These are phyloP conservation scores for Crocallis elinguaria DNA, from an alignment of 2,888 invertebrate species.

Conservation along the genomic window DNA sequence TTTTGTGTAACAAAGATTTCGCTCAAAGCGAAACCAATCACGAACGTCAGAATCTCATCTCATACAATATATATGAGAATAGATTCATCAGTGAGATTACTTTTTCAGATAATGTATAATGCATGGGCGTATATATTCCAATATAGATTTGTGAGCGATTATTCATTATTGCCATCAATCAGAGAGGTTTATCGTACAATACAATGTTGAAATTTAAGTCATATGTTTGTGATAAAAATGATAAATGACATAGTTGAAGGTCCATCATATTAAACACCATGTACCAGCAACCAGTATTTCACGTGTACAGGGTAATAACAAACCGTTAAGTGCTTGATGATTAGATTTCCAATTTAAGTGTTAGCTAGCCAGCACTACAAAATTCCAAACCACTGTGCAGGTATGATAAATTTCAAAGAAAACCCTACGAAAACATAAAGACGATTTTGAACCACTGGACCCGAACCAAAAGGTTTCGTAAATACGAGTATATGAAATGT, in stretches of 20 bases:
- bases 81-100: slow-evolving; percentile 9
- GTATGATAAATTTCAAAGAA: no score
- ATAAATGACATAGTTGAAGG: no score
- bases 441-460: no score
- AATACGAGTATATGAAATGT: neutral
- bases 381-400: no score
- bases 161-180: slow-evolving; percentile 23
- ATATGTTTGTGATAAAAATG: neutral
- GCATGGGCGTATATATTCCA: slow-evolving; percentile 23
- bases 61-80: slow-evolving; percentile 1
- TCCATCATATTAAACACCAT: no score
- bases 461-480: neutral
- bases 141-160: slow-evolving; percentile 15
- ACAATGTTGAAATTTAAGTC: neutral
- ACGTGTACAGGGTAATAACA: no score
- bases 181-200: slow-evolving; percentile 17
- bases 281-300: no score
- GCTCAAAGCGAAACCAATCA: neutral
- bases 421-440: no score
- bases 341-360: no score
- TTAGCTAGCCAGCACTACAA: no score
- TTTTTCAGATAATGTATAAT: slow-evolving; percentile 29
- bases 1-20: neutral
- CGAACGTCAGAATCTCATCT: neutral
- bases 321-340: no score